Percentiles rank a stretch among this genome's conserved stretches.
phyloP scores from a whole-genome alignment of 53 echinoderm and acorn worm species.

The Temnopleurus reevesii region DNA sequence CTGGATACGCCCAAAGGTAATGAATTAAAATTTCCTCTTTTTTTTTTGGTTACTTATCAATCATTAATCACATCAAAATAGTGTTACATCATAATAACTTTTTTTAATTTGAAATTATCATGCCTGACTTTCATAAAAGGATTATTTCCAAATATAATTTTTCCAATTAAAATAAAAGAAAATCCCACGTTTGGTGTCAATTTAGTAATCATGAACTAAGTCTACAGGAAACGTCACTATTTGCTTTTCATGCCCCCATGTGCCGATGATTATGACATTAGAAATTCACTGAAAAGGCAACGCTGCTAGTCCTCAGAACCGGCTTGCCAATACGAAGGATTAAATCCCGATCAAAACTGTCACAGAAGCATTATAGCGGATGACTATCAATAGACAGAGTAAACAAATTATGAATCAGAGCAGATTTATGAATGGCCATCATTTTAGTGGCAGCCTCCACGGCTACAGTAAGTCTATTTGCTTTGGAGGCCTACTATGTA shows the following conservation, averaged over 20 bases:
- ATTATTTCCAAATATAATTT: too few species aligned
- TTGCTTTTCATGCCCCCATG: background rate
- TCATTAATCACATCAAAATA: too few species aligned
- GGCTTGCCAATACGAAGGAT: background rate
- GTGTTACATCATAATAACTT: too few species aligned
- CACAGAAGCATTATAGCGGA: constrained; percentile 24
- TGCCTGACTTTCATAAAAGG: too few species aligned
- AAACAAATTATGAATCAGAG: constrained; percentile 47
- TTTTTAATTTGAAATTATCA: too few species aligned
- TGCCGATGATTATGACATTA: constrained; percentile 17
- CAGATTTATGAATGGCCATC: constrained; percentile 26
- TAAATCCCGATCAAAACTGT: constrained; percentile 17
- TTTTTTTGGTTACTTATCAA: too few species aligned
- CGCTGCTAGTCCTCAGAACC: background rate
- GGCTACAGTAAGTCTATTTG: background rate
- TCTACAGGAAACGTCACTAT: background rate
- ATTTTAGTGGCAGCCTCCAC: background rate
- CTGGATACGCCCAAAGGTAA: too few species aligned
- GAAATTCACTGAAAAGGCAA: background rate
- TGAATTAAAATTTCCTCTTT: too few species aligned
- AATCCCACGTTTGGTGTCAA: too few species aligned
- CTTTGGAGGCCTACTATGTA: background rate
- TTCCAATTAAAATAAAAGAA: too few species aligned
- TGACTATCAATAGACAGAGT: constrained; percentile 11
- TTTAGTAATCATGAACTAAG: too few species aligned